Base-by-base conservation (phyloP, 1,140 invertebrate genomes). In the Drosophila lacertosa region DNA sequence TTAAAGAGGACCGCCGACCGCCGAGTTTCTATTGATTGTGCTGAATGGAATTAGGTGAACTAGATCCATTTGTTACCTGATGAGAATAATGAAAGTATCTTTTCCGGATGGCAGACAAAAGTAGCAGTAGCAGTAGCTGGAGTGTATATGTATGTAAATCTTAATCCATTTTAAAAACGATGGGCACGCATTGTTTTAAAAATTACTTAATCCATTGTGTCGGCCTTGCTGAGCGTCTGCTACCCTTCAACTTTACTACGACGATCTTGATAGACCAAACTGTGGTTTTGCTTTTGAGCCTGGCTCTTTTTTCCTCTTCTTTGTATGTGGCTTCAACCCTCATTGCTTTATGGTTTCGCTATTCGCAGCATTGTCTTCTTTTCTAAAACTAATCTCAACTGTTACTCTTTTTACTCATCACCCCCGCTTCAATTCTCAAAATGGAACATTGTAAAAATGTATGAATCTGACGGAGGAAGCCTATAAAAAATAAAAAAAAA, bases 81-180 rank as follows among this genome's bases (percentile, higher is more conserved):
- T 26, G 32, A n/a, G 50, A 67, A 72, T 47, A 57, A 53, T 53
- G 42, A 51, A 65, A 70, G 51, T 62, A 54, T 74, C 29, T 80
- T 71, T 37, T 18, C 24, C 40, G 33, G 57, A 44, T 62, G 37
- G 72, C 15, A 26, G 9, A 40, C 3, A 40, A 22, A 67, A 26
- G 26, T 13, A 20, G 32, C 48, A 58, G 24, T 15, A 44, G 11
- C 47, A 40, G 32, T 29, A 9, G n/a, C n/a, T n/a, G n/a, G n/a
- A n/a, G n/a, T n/a, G n/a, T n/a, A n/a, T n/a, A n/a, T n/a, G 39
- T 78, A 63, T 73, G 40, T 26, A 45, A 65, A 50, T 63, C 51
- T 26, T 74, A 64, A 82, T 82, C 79, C 60, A 70, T 65, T 77
- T 74, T 70, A 74, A 62, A 69, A 48, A 62, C 20, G 37, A 50